phyloP scores from a whole-genome alignment of 1,140 invertebrate species.

The Ylistrum balloti region DNA sequence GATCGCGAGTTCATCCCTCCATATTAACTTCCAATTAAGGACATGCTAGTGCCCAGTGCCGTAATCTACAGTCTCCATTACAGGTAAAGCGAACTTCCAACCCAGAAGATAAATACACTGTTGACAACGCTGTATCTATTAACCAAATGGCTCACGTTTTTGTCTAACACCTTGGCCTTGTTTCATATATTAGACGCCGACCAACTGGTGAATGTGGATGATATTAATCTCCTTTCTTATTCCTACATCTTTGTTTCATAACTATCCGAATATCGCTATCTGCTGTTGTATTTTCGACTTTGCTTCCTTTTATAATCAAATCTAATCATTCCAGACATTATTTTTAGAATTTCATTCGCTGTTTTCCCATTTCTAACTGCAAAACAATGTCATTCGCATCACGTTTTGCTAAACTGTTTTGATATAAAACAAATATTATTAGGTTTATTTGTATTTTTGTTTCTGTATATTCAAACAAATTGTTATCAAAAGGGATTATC shows the following conservation, averaged over 20 bases:
- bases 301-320: too few relatives aligned
- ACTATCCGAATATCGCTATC: too few relatives aligned
- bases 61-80: conserved; percentile 1
- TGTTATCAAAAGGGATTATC: too few relatives aligned
- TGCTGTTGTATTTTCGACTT: too few relatives aligned
- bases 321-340: too few relatives aligned
- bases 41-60: not conserved
- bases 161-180: not conserved
- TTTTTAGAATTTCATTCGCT: too few relatives aligned
- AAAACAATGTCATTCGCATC: too few relatives aligned
- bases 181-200: not conserved
- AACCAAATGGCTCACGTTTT: not conserved
- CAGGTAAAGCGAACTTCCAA: not conserved
- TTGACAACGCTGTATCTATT: not conserved
- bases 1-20: not conserved
- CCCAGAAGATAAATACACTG: not conserved
- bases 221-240: not conserved
- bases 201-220: not conserved
- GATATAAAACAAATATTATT: too few relatives aligned
- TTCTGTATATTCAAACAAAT: too few relatives aligned
- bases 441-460: too few relatives aligned
- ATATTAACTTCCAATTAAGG: conserved; percentile 20
- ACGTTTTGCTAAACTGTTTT: too few relatives aligned
- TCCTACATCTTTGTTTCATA: not conserved
- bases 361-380: too few relatives aligned